Evolutionary conservation across 2,888 invertebrate species (phyloP).

Genomic region (Sthenelais limicola): DNA sequence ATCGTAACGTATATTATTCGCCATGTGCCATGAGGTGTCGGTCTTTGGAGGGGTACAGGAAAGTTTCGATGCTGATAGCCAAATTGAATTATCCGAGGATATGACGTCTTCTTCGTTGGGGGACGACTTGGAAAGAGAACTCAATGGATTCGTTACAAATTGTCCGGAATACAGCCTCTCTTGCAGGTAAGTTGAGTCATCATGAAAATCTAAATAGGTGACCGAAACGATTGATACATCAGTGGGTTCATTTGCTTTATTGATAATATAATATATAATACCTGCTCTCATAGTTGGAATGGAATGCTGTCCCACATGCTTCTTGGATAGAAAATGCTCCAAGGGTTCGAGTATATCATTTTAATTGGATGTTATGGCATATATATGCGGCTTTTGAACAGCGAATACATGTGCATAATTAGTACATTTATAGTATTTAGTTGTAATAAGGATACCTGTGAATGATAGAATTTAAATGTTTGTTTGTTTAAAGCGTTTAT

Average conservation of each 20-base stretch:
- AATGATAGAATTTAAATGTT: too few species aligned
- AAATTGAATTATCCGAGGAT: too few species aligned
- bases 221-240: background rate
- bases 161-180: background rate
- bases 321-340: too few species aligned
- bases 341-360: too few species aligned
- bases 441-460: too few species aligned
- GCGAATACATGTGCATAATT: too few species aligned
- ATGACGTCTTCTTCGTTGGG: slow-evolving; percentile 22
- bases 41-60: background rate
- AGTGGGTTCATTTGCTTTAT: background rate
- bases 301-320: too few species aligned
- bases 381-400: too few species aligned
- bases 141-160: slow-evolving; percentile 14
- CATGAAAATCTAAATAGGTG: background rate
- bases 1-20: too few species aligned
- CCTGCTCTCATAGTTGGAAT: background rate
- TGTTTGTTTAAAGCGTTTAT: too few species aligned
- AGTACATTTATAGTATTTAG: too few species aligned
- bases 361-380: too few species aligned
- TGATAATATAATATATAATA: background rate
- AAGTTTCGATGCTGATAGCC: background rate
- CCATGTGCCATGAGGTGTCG: slow-evolving; percentile 19
- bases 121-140: slow-evolving; percentile 25
- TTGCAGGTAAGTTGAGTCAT: slow-evolving; percentile 1